Evolutionary conservation across 1,140 invertebrate genomes (phyloP), one percentile per base, ranked within the genome.

Genomic region (Camponotus vicinus): DNA sequence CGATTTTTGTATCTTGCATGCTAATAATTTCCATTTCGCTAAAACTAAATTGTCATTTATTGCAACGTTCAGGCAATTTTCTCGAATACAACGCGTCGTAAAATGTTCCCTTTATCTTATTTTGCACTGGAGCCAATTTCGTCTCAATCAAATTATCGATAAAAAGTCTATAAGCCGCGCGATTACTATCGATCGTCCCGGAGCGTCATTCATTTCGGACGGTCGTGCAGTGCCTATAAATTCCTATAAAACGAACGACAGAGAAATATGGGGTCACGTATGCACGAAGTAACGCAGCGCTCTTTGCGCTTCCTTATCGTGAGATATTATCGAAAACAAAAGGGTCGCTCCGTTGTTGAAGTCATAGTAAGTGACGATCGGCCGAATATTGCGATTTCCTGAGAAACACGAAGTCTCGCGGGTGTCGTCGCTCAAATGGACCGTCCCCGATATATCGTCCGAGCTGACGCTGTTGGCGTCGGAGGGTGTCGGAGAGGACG

Each of bases 371-470:
- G 0, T 21, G 32, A 55, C 70, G 21, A 32, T 49, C 64, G 45
- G 37, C 8, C 70, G 89, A 86, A 92, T 88, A 92, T 89, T 78
- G 87, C 87, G 92, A 93, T 93, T 92, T 83, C 55, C 88, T 89
- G 89, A 92, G 90, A 90, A 88, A 88, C 88, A 66, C 61, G 21
- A 86, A 89, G 70, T 92, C 92, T 89, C 92, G 76, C 73, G 88
- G 92, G 92, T 85, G 86, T 90, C 69, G 88, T 93, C 89, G 13
- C 82, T 90, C 86, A 84, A 85, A 87, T 79, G 40, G 40, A 61
- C 79, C 55, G 55, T 73, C 40, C 76, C 27, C 71, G 76, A 92
- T 88, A 91, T 86, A 89, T 89, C 64, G 67, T 69, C 18, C 15
- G 67, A 76, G 78, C 67, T 63, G 37, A 37, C 59, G 67, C 73